Base-by-base conservation (phyloP, 2,113 vertebrate genomes). In the Cepphus grylle region DNA sequence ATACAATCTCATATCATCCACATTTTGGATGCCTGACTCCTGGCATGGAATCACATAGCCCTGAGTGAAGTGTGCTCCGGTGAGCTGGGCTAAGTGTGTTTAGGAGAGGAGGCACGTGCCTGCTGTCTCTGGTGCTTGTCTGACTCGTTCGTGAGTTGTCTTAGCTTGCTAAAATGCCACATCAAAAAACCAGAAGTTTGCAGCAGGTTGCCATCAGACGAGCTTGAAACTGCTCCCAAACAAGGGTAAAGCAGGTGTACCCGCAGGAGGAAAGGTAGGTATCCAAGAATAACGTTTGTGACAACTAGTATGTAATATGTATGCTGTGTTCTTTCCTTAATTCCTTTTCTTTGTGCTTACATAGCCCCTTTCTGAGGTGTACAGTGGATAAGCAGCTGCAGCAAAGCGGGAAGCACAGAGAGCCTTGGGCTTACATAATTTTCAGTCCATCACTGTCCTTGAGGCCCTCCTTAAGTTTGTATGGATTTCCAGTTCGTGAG, bases 1-100 rank as follows among this genome's bases (percentile, higher is more conserved):
- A 3, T 19, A 32, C 1, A 16, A 8, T 38, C 32, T 76, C 1
- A 1, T 25, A 53, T 53, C 47, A 55, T n/a, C 52, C 2, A 4
- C 17, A 2, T 61, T 73, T 52, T 66, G 36, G 47, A 69, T 61
- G 40, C 30, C 49, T 56, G 72, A 45, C 22, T 32, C 20, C 66
- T 78, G 40, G 56, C 22, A 13, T 15, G n/a, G 52, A 61, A 47
- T 82, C 52, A 7, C 10, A 6, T 14, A 86, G 69, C 12, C 47
- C 45, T 34, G 52, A 49, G 63, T 29, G 34, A 26, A 40, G 34
- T 5, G 29, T 62, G 34, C 4, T 52, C 34, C 52, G 7, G 4
- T 71, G 63, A 58, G 26, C 69, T 34, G 77, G 15, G 59, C 61
- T 34, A 5, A 69, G 13, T 12, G 63, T 30, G n/a, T 49, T 71